These are phyloP conservation scores for Leptatherina wallacei DNA, from an alignment of 2,797 vertebrate species.

Conservation along the genomic window DNA sequence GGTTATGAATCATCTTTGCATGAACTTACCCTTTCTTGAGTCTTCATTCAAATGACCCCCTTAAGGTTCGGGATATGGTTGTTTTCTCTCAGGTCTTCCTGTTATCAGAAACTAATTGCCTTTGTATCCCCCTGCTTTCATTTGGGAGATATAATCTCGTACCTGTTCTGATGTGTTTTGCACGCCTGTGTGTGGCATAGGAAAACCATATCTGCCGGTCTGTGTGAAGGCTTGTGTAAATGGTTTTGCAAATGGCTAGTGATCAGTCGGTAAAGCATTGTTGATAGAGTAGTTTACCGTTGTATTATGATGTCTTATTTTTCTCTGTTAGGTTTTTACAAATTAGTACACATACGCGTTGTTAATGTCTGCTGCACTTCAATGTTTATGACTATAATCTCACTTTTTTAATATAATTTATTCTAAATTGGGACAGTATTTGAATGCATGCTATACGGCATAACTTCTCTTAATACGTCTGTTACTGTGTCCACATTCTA, in stretches of 20 bases:
- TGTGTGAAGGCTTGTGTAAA: background rate
- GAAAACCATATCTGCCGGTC: background rate
- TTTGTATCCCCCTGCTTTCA: slow-evolving; percentile 32
- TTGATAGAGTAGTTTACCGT: background rate
- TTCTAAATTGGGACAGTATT: background rate
- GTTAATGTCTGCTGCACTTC: background rate
- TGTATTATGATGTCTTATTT: background rate
- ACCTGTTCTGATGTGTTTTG: slow-evolving; percentile 2
- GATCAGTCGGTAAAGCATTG: slow-evolving; percentile 6
- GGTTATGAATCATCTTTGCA: background rate
- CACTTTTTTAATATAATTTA: background rate
- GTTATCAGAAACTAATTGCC: slow-evolving; percentile 36
- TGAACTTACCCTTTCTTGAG: background rate
- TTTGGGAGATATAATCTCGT: slow-evolving; percentile 28
- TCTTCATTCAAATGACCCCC: slow-evolving; percentile 8
- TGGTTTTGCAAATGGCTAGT: background rate
- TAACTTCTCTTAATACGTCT: slow-evolving; percentile 2
- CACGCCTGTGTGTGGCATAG: background rate
- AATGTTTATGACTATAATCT: background rate
- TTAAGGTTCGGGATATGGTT: slow-evolving; percentile 15
- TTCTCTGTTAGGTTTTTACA: background rate
- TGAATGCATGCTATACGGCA: background rate
- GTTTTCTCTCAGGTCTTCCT: slow-evolving; percentile 21
- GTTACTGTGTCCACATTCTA: background rate
- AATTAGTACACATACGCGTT: background rate